phyloP scores from a whole-genome alignment of 2,113 vertebrate genomes.

The Oryzias melastigma region DNA sequence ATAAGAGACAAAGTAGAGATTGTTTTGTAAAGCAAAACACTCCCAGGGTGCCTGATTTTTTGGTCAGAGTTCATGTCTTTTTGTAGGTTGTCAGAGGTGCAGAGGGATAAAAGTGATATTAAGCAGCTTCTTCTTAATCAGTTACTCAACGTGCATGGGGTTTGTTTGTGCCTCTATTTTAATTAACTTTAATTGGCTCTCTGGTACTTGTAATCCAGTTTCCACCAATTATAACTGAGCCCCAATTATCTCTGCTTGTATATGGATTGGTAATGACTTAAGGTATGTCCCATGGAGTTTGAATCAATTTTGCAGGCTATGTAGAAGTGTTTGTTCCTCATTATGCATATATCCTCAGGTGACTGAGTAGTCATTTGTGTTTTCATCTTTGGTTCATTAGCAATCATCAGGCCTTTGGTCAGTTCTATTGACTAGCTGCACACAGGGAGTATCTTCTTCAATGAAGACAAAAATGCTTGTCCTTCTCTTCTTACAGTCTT shows the following conservation, averaged over 20 bases:
- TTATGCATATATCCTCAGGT: constrained; percentile 30
- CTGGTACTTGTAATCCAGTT: constrained; percentile 39
- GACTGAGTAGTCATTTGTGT: constrained; percentile 50
- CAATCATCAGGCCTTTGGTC: constrained; percentile 39
- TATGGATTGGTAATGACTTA: constrained; percentile 44
- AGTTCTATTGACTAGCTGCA: constrained; percentile 29
- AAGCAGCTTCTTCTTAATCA: constrained; percentile 34
- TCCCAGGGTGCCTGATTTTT: constrained; percentile 11
- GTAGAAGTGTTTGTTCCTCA: constrained; percentile 44
- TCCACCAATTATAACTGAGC: constrained; percentile 36
- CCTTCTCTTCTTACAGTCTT: constrained; percentile 11
- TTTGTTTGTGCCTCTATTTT: constrained; percentile 30
- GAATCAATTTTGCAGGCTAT: constrained; percentile 28
- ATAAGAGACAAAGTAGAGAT: constrained; percentile 19
- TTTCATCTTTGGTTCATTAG: constrained; percentile 62
- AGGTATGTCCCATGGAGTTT: constrained; percentile 42
- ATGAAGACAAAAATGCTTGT: constrained; percentile 38
- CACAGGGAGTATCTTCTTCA: constrained; percentile 27
- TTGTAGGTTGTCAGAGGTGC: constrained; percentile 21
- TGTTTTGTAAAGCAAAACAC: constrained; percentile 23
- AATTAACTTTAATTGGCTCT: constrained; percentile 40
- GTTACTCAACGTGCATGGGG: constrained; percentile 36
- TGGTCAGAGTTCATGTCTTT: constrained; percentile 10
- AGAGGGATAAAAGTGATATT: constrained; percentile 28
- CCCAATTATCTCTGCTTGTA: constrained; percentile 36